A percentile compares a stretch with the other conserved stretches of the same genome.
Conservation (phyloP, 2,888 invertebrate genomes). For the Habroteleia sp. region DNA sequence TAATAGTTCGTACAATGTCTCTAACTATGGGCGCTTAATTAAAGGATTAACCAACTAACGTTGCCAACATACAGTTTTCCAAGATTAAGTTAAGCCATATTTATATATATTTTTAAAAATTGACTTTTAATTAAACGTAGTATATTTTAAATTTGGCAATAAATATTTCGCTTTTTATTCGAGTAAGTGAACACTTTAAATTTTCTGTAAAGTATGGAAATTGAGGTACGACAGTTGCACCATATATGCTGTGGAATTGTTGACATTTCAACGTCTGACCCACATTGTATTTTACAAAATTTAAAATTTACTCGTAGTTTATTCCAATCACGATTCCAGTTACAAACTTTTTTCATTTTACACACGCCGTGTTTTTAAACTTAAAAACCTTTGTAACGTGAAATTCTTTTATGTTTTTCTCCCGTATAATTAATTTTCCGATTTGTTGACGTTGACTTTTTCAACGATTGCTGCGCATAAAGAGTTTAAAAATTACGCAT, state of each 20-base stretch:
- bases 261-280: slow-evolving; percentile 12
- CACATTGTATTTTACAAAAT: slow-evolving; percentile 3
- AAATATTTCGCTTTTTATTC: no score
- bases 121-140: slow-evolving; percentile 25
- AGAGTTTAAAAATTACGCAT: no score
- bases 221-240: no score
- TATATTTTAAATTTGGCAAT: no score
- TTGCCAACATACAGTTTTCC: slow-evolving; percentile 38
- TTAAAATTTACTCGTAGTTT: not conserved
- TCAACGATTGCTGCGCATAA: no score
- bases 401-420: not conserved
- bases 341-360: slow-evolving; percentile 15
- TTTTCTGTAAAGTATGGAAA: not conserved
- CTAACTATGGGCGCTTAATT: slow-evolving; percentile 76
- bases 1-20: slow-evolving; percentile 71
- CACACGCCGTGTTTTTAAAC: no score
- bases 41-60: slow-evolving; percentile 76
- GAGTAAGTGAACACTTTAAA: no score
- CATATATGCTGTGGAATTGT: not conserved
- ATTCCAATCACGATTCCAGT: slow-evolving; percentile 53
- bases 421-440: no score
- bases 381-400: not conserved
- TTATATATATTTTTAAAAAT: slow-evolving; percentile 38
- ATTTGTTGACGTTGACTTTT: no score
- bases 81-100: slow-evolving; percentile 37